These are phyloP conservation scores for Phyllotreta cruciferae DNA, from an alignment of 2,888 invertebrate species.

Conservation along the genomic window DNA sequence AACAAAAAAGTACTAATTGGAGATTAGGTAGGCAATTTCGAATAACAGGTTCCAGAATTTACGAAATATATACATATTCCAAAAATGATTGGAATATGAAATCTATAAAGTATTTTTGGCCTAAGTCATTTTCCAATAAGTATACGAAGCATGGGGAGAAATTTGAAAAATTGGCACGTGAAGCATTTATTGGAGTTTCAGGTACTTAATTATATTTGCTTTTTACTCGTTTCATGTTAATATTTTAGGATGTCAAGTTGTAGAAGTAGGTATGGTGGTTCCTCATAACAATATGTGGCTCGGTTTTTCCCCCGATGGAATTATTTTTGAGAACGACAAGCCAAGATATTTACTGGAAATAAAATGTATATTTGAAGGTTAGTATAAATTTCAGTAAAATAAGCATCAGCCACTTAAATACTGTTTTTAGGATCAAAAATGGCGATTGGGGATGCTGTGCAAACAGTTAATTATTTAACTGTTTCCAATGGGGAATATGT, in stretches of 20 bases:
- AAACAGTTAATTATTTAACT: neutral
- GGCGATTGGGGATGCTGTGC: neutral
- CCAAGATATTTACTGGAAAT: neutral
- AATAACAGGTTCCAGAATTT: neutral
- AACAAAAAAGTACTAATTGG: neutral
- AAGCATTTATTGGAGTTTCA: neutral
- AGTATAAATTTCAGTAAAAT: neutral
- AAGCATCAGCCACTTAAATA: neutral
- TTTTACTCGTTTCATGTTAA: too few relatives aligned
- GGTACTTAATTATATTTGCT: too few relatives aligned
- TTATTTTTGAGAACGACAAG: neutral
- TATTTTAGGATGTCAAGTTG: neutral
- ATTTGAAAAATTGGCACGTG: neutral
- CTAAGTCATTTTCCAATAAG: neutral
- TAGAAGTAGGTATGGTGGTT: conserved; percentile 1
- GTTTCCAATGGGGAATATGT: neutral
- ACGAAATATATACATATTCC: neutral
- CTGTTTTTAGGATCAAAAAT: neutral
- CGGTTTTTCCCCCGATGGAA: conserved; percentile 4
- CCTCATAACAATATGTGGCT: neutral
- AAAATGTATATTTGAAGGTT: conserved; percentile 5
- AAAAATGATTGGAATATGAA: conserved; percentile 1
- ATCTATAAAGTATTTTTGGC: neutral
- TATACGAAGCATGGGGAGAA: conserved; percentile 1
- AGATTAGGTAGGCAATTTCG: neutral